These are phyloP conservation scores for Dasyornis broadbenti DNA, from an alignment of 2,113 vertebrate species.

Conservation along the genomic window DNA sequence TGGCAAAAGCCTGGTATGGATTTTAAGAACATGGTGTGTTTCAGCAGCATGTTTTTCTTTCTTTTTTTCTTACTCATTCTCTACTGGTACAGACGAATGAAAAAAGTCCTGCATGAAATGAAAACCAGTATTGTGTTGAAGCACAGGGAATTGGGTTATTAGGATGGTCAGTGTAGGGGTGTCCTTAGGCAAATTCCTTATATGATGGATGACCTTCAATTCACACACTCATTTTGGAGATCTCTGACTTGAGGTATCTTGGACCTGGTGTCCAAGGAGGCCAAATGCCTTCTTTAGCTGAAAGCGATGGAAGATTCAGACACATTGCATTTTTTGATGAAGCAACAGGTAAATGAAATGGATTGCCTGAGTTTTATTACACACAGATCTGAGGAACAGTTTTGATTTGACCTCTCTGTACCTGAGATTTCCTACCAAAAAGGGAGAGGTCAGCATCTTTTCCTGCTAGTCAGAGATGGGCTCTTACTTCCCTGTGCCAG, in stretches of 20 bases:
- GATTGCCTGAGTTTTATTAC: neutral
- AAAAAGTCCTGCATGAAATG: neutral
- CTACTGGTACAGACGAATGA: neutral
- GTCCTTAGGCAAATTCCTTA: neutral
- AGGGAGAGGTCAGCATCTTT: neutral
- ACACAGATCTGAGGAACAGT: neutral
- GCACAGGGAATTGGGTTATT: neutral
- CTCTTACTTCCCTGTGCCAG: neutral
- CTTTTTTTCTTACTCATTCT: neutral
- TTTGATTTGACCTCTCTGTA: neutral
- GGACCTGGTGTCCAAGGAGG: neutral
- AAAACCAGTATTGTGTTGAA: neutral
- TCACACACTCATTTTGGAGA: neutral
- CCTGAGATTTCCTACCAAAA: neutral
- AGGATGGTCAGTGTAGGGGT: neutral
- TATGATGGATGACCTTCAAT: neutral
- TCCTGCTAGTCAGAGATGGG: neutral
- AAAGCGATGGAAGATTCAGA: neutral
- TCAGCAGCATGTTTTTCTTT: neutral
- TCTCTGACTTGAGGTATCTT: neutral
- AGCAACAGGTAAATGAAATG: neutral
- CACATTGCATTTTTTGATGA: neutral
- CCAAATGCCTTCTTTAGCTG: neutral
- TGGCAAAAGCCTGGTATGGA: neutral
- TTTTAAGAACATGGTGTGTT: neutral